phyloP scores from a whole-genome alignment of 2,797 vertebrate genomes.

The Glossophaga mutica region DNA sequence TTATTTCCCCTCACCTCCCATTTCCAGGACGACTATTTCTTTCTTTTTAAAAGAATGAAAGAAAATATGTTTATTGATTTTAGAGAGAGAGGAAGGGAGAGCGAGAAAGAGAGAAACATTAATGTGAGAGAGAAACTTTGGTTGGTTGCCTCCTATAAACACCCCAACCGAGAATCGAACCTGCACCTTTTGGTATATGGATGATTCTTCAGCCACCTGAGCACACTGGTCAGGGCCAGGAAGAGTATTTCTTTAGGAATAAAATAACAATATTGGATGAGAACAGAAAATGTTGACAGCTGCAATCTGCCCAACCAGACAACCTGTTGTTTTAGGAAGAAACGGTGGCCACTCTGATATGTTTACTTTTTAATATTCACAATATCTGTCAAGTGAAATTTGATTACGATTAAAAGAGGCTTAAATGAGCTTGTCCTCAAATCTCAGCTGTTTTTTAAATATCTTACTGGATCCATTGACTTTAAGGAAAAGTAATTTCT shows the following conservation, averaged over 20 bases:
- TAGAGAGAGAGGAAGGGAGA: background rate
- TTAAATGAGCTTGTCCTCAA: background rate
- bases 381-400: background rate
- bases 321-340: background rate
- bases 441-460: background rate
- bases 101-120: background rate
- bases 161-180: background rate
- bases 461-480: background rate
- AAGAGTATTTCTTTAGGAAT: background rate
- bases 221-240: background rate
- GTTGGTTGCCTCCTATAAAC: background rate
- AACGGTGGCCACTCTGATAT: background rate
- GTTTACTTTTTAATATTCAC: slow-evolving; percentile 2
- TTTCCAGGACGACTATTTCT: background rate
- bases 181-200: background rate
- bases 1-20: background rate
- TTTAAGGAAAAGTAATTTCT: slow-evolving; percentile 33
- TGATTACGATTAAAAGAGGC: slow-evolving; percentile 6
- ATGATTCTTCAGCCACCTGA: background rate
- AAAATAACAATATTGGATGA: background rate
- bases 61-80: background rate
- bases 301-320: background rate
- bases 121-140: background rate
- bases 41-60: background rate
- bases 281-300: background rate